A percentile compares a stretch with the other conserved stretches of the same genome.
Evolutionary conservation across 2,888 invertebrate species (phyloP).

Genomic region (Syrphus vitripennis): DNA sequence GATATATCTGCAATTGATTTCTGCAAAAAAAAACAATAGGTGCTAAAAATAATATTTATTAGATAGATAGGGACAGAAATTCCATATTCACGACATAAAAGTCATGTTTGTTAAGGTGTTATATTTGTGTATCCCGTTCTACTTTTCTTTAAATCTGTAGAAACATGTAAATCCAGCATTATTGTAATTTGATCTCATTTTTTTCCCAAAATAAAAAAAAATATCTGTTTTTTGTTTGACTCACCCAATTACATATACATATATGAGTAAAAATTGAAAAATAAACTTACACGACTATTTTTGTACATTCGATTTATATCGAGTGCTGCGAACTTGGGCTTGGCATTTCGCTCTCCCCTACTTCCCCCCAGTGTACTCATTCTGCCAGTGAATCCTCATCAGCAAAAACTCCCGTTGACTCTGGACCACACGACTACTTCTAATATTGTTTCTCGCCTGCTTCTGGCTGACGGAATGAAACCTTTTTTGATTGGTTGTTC

Average conservation of each 20-base stretch:
- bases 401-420: conserved; percentile 81
- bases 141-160: no score
- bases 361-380: conserved; percentile 82
- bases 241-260: no score
- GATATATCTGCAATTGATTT: no score
- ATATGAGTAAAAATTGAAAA: not conserved
- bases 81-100: no score
- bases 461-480: conserved; percentile 48
- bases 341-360: conserved; percentile 83
- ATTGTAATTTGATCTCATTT: no score
- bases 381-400: conserved; percentile 82
- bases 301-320: conserved; percentile 99
- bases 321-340: conserved; percentile 97
- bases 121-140: no score
- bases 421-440: conserved; percentile 73
- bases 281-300: conserved; percentile 88
- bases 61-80: no score
- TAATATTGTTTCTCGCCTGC: conserved; percentile 44
- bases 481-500: conserved; percentile 21
- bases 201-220: no score
- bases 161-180: no score
- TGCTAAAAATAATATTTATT: no score
- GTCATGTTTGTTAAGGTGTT: no score
- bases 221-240: not conserved
- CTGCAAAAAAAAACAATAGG: no score